Evolutionary conservation across 2,113 vertebrate genomes (phyloP).

Genomic region (Seriola dumerili): DNA sequence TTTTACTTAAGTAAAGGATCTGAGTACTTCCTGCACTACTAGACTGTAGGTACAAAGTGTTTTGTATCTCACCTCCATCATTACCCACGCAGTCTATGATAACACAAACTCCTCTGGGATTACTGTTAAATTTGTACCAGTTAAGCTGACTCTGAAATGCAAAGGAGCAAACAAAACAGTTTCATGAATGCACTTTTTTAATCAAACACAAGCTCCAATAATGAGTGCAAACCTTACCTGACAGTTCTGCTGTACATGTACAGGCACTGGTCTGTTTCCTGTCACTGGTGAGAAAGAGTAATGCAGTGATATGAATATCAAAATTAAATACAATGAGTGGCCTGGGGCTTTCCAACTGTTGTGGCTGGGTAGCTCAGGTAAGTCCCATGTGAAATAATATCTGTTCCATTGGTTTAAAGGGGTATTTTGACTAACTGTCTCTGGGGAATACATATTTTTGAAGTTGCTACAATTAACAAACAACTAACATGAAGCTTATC

Average conservation of each 20-base stretch:
- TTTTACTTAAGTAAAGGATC: not conserved
- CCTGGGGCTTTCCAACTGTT: slow-evolving; percentile 13
- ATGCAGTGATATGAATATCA: not conserved
- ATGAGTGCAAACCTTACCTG: slow-evolving; percentile 60
- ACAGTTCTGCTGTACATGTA: slow-evolving; percentile 11
- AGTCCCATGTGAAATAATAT: not conserved
- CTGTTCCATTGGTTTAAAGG: not conserved
- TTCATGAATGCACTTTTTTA: not conserved
- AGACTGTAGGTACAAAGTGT: not conserved
- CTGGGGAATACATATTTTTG: not conserved
- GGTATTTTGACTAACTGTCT: not conserved
- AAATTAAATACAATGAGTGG: not conserved
- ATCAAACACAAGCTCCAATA: not conserved
- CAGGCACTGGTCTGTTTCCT: slow-evolving; percentile 11
- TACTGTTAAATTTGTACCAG: slow-evolving; percentile 86
- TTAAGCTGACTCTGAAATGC: slow-evolving; percentile 73
- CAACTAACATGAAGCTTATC: not conserved
- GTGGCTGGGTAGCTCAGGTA: not conserved
- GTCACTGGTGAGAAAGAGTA: slow-evolving; percentile 25
- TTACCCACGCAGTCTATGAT: slow-evolving; percentile 94
- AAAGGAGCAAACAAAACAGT: slow-evolving; percentile 22
- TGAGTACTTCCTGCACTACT: not conserved
- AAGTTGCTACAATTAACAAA: not conserved
- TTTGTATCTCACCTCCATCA: slow-evolving; percentile 86
- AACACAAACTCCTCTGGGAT: slow-evolving; percentile 89